Percentiles rank a stretch among this genome's conserved stretches.
Evolutionary conservation across 2,888 invertebrate species (phyloP).

Genomic region (Machimus atricapillus): DNA sequence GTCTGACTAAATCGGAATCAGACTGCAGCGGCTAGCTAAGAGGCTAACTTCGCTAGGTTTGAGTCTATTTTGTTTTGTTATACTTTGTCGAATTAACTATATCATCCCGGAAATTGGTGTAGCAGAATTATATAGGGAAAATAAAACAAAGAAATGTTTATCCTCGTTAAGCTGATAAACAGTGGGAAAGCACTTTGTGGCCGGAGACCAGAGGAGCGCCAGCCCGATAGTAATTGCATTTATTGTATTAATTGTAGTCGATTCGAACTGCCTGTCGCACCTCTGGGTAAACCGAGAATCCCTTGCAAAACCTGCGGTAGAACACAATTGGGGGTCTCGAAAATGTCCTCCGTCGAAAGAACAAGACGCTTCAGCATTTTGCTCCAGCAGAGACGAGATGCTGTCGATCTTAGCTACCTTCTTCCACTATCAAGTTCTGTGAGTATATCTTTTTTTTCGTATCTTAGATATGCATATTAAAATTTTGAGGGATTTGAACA

Average conservation of each 20-base stretch:
- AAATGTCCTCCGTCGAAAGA: conserved; percentile 54
- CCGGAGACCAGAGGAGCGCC: background rate
- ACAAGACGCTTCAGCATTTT: conserved; percentile 57
- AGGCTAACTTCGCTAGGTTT: background rate
- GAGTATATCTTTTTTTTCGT: background rate
- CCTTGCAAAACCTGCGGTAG: background rate
- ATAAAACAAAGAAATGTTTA: background rate
- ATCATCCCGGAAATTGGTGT: background rate
- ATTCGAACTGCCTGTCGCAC: background rate
- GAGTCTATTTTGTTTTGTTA: background rate
- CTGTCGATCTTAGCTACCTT: conserved; percentile 20
- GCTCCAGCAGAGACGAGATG: conserved; percentile 50
- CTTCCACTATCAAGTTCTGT: background rate
- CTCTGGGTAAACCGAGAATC: background rate
- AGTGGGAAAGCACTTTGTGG: background rate
- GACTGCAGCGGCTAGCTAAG: background rate
- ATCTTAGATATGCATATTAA: no score
- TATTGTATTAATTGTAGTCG: background rate
- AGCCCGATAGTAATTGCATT: background rate
- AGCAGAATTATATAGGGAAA: background rate
- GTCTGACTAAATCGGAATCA: background rate
- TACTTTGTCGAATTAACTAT: background rate
- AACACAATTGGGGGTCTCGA: background rate
- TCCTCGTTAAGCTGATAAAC: background rate
- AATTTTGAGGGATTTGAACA: no score